These are phyloP conservation scores for Ophiothrix spiculata DNA, from an alignment of 35 echinoderm and acorn worm species.

Conservation along the genomic window DNA sequence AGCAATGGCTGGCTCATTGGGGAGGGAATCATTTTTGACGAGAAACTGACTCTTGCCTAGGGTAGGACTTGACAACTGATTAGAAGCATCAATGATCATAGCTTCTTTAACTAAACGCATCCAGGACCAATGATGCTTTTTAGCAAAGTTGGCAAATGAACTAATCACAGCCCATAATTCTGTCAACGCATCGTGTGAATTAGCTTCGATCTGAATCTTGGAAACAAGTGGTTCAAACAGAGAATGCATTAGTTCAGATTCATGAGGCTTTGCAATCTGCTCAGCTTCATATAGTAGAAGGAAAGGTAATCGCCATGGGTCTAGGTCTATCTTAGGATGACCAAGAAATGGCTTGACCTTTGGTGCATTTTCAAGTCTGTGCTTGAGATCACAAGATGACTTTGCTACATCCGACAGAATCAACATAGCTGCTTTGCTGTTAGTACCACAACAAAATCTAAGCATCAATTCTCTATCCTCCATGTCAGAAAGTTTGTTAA, in stretches of 20 bases:
- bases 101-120: background rate
- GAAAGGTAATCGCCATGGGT: background rate
- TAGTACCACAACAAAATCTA: background rate
- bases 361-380: background rate
- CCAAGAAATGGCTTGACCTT: background rate
- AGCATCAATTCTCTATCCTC: background rate
- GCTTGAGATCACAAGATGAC: background rate
- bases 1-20: background rate
- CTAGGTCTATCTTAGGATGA: background rate
- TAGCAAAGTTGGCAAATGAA: background rate
- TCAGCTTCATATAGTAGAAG: background rate
- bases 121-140: background rate
- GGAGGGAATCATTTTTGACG: background rate
- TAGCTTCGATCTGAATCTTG: background rate
- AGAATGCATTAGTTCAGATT: background rate
- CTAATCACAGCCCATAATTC: background rate
- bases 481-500: background rate
- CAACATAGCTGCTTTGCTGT: background rate
- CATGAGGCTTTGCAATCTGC: background rate
- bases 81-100: background rate
- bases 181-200: background rate
- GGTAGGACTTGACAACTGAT: too few species aligned
- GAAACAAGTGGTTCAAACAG: background rate
- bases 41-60: background rate
- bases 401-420: background rate